A percentile compares a stretch with the other conserved stretches of the same genome.
Conservation (phyloP, 2,113 vertebrate species). For the Semnopithecus entellus region DNA sequence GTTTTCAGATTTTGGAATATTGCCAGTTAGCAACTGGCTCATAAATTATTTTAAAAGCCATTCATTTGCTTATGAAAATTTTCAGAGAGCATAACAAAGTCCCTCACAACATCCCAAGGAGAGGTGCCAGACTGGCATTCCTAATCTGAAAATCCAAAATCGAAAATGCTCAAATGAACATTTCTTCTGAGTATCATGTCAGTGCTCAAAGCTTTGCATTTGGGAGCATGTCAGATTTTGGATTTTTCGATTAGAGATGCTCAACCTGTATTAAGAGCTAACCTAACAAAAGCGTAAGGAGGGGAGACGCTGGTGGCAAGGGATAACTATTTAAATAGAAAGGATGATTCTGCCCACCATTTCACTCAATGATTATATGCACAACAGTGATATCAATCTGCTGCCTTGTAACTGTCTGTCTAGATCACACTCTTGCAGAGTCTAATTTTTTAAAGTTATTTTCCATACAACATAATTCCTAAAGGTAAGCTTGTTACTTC, state of each 20-base stretch:
- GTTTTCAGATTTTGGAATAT: background rate
- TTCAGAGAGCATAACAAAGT: background rate
- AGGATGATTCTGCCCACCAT: background rate
- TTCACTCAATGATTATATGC: background rate
- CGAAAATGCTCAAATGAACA: background rate
- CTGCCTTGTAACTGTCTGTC: background rate
- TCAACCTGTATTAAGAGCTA: background rate
- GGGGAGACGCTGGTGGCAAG: background rate
- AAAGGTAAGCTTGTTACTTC: slow-evolving; percentile 14
- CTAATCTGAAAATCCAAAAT: background rate
- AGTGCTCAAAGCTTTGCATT: background rate
- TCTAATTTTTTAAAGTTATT: slow-evolving; percentile 20
- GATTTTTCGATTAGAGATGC: background rate
- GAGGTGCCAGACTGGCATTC: background rate
- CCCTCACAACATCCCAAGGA: background rate
- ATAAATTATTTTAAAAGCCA: background rate
- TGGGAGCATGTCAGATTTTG: background rate
- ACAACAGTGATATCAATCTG: background rate
- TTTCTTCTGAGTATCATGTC: background rate
- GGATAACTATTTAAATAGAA: slow-evolving; percentile 30
- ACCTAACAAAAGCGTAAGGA: background rate
- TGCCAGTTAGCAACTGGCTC: background rate
- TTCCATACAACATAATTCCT: slow-evolving; percentile 11
- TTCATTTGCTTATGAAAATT: slow-evolving; percentile 36
- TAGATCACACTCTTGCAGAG: background rate